A percentile compares a stretch with the other conserved stretches of the same genome.
phyloP scores from a whole-genome alignment of 2,113 vertebrate species.

The Alexandromys fortis region DNA sequence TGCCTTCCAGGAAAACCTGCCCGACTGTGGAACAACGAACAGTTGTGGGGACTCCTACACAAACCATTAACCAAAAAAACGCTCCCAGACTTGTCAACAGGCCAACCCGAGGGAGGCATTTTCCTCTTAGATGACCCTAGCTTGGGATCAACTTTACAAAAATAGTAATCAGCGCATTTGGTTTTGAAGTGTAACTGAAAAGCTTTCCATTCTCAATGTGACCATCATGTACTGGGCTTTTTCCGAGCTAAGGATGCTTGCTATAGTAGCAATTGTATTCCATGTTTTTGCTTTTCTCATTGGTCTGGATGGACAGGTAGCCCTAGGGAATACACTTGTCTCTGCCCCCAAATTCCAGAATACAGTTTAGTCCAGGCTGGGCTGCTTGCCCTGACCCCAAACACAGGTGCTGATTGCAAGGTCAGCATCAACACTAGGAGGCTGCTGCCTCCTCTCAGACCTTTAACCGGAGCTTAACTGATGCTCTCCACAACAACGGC shows the following conservation, averaged over 20 bases:
- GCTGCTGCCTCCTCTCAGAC: background rate
- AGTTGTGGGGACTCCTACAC: background rate
- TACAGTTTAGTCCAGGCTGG: background rate
- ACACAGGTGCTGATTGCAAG: conserved; percentile 5
- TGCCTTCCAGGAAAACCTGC: background rate
- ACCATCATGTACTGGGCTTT: background rate
- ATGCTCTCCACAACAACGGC: background rate
- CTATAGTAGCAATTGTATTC: too few species aligned
- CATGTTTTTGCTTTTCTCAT: background rate
- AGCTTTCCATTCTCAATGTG: background rate
- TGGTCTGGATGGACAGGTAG: background rate
- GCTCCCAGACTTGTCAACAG: background rate
- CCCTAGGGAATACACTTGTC: background rate
- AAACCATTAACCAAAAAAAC: background rate
- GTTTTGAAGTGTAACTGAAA: conserved; percentile 6
- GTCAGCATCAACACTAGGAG: background rate
- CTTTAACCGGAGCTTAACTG: background rate
- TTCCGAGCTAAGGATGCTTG: background rate
- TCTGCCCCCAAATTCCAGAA: background rate
- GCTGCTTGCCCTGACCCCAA: background rate
- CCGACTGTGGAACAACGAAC: background rate
- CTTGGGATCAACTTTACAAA: background rate
- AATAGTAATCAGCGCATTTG: background rate
- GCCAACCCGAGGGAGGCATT: background rate
- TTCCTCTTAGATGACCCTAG: background rate